Percentiles rank a stretch among this genome's conserved stretches.
These are phyloP conservation scores for Oostethus manadensis DNA, from an alignment of 2,113 vertebrate genomes.

Conservation along the genomic window DNA sequence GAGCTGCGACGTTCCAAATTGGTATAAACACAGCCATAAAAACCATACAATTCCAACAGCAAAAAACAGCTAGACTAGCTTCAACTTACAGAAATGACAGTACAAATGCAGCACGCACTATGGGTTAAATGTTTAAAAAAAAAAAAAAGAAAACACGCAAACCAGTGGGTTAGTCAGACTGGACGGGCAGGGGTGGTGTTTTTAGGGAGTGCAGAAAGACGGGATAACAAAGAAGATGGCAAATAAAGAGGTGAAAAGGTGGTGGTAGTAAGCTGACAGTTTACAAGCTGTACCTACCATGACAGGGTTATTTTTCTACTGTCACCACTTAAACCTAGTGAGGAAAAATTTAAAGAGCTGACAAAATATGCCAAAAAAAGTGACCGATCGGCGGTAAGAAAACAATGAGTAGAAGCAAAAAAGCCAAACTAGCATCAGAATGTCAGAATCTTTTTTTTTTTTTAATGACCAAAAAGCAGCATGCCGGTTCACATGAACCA, in stretches of 20 bases:
- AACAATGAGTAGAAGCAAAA: conserved; percentile 47
- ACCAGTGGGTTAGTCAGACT: conserved; percentile 53
- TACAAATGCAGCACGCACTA: conserved; percentile 45
- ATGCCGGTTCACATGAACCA: conserved; percentile 32
- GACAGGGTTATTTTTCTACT: conserved; percentile 77
- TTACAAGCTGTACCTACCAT: conserved; percentile 79
- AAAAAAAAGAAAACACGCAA: conserved; percentile 37
- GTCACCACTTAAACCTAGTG: conserved; percentile 82
- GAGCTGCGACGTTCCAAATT: conserved; percentile 25
- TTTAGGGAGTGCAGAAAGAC: conserved; percentile 13
- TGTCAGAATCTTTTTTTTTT: conserved; percentile 28
- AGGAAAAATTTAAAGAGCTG: conserved; percentile 77
- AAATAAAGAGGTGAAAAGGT: conserved; percentile 16
- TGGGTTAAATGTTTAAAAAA: conserved; percentile 35
- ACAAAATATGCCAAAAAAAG: conserved; percentile 65
- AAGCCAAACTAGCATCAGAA: conserved; percentile 45
- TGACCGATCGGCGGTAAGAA: conserved; percentile 63
- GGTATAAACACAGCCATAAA: conserved; percentile 11
- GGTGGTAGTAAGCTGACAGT: conserved; percentile 58
- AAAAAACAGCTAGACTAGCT: conserved; percentile 23
- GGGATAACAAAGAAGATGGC: conserved; percentile 11
- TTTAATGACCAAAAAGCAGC: conserved; percentile 26
- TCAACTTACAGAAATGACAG: conserved; percentile 68
- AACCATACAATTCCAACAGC: conserved; percentile 14
- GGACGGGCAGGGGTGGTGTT: conserved; percentile 18